These are phyloP conservation scores for Teleogryllus oceanicus DNA, from an alignment of 2,888 invertebrate species.

Conservation along the genomic window DNA sequence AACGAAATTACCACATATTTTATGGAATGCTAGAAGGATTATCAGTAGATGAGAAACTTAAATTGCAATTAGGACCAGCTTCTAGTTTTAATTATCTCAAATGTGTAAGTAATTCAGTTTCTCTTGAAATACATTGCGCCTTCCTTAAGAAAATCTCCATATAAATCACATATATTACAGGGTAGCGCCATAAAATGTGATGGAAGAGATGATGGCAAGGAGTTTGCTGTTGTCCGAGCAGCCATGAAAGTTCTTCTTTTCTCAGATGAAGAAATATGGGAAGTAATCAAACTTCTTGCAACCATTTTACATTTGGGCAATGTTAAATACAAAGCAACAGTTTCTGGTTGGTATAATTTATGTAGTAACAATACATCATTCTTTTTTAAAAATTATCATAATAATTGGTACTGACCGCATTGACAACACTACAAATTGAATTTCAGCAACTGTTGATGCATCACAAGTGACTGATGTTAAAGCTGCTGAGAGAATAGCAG, in stretches of 20 bases:
- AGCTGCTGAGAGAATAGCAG: conserved; percentile 67
- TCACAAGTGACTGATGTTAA: conserved; percentile 73
- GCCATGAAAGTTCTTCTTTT: conserved; percentile 93
- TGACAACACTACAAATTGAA: not conserved
- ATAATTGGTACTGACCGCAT: no score
- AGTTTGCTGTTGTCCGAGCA: conserved; percentile 82
- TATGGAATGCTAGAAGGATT: conserved; percentile 86
- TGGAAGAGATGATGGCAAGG: conserved; percentile 77
- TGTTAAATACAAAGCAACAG: conserved; percentile 71
- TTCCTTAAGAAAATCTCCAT: not conserved
- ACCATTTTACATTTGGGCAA: conserved; percentile 91
- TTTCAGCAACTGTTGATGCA: conserved; percentile 77
- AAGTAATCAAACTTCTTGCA: conserved; percentile 78
- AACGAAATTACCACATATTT: conserved; percentile 94
- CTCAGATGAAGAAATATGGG: conserved; percentile 76
- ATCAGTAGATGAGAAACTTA: conserved; percentile 71
- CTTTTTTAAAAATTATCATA: no score
- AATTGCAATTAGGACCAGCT: conserved; percentile 69
- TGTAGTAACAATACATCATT: no score
- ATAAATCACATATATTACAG: conserved; percentile 38
- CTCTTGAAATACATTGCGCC: not conserved
- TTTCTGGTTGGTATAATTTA: conserved; percentile 43
- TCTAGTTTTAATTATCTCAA: conserved; percentile 76
- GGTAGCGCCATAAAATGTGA: conserved; percentile 72
- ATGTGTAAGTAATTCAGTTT: conserved; percentile 53